Percentiles rank a stretch among this genome's conserved stretches.
Conservation (phyloP, 2,797 vertebrate species). For the Choloepus didactylus region DNA sequence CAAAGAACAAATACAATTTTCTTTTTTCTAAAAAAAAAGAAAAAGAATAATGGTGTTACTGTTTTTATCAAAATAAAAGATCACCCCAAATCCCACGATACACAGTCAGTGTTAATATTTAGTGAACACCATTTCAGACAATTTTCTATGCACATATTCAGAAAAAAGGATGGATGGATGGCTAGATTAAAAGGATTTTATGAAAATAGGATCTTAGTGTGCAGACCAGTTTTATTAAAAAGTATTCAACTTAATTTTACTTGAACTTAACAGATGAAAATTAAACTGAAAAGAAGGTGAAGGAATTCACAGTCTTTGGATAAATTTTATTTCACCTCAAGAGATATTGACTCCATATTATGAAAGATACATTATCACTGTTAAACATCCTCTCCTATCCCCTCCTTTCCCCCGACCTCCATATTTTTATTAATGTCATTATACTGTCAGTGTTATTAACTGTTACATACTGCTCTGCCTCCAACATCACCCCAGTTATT, state of each 20-base stretch:
- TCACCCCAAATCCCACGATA: constrained; percentile 31
- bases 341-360: constrained; percentile 57
- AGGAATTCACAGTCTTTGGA: constrained; percentile 55
- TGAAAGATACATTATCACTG: constrained; percentile 57
- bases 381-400: constrained; percentile 29
- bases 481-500: neutral
- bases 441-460: constrained; percentile 42
- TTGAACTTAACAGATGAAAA: constrained; percentile 72
- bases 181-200: constrained; percentile 70
- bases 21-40: constrained; percentile 41
- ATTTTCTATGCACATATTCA: constrained; percentile 59
- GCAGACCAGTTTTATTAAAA: constrained; percentile 77
- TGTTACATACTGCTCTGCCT: constrained; percentile 3
- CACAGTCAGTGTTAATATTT: constrained; percentile 70
- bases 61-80: constrained; percentile 67
- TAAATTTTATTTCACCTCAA: constrained; percentile 74
- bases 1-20: constrained; percentile 48
- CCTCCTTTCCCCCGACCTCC: neutral
- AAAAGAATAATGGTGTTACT: constrained; percentile 41
- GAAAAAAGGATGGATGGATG: constrained; percentile 42
- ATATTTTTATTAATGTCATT: constrained; percentile 69
- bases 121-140: constrained; percentile 63
- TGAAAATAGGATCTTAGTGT: constrained; percentile 69
- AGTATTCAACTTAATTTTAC: constrained; percentile 75
- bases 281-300: constrained; percentile 60